These are phyloP conservation scores for Panorpa germanica DNA, from an alignment of 2,888 invertebrate species.

Conservation along the genomic window DNA sequence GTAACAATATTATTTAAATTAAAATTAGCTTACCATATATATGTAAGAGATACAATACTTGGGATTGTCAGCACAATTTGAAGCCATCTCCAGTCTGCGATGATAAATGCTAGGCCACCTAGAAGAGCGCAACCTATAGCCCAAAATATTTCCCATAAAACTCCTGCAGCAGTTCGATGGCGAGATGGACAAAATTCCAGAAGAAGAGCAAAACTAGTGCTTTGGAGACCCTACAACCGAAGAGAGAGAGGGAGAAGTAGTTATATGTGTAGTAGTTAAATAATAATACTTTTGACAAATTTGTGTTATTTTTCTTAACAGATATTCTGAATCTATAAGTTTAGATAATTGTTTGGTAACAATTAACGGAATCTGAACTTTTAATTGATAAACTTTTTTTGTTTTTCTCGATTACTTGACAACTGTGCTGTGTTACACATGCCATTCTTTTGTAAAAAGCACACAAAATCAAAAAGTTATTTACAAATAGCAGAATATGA, in stretches of 20 bases:
- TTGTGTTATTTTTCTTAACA: too few species aligned
- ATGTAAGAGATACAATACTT: constrained; percentile 23
- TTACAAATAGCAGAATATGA: too few species aligned
- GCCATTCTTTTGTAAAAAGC: too few species aligned
- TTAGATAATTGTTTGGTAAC: too few species aligned
- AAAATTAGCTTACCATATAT: constrained; percentile 19
- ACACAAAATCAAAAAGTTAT: too few species aligned
- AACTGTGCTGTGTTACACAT: too few species aligned
- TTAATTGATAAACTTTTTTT: too few species aligned
- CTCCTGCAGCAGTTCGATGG: constrained; percentile 25
- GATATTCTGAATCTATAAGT: too few species aligned
- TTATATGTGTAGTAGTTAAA: background rate
- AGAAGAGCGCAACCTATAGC: constrained; percentile 25
- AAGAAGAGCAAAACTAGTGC: constrained; percentile 26
- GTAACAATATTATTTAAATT: too few species aligned
- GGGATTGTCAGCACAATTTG: constrained; percentile 29
- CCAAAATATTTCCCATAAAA: constrained; percentile 27
- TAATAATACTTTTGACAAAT: too few species aligned
- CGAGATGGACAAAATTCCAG: constrained; percentile 27
- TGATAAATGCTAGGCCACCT: constrained; percentile 23
- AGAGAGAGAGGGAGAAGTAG: background rate
- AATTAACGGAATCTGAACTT: too few species aligned
- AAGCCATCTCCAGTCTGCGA: constrained; percentile 29
- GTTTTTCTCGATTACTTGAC: too few species aligned
- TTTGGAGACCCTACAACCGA: constrained; percentile 25